Base-by-base conservation (phyloP, 2,113 vertebrate species). In the Crotophaga sulcirostris region DNA sequence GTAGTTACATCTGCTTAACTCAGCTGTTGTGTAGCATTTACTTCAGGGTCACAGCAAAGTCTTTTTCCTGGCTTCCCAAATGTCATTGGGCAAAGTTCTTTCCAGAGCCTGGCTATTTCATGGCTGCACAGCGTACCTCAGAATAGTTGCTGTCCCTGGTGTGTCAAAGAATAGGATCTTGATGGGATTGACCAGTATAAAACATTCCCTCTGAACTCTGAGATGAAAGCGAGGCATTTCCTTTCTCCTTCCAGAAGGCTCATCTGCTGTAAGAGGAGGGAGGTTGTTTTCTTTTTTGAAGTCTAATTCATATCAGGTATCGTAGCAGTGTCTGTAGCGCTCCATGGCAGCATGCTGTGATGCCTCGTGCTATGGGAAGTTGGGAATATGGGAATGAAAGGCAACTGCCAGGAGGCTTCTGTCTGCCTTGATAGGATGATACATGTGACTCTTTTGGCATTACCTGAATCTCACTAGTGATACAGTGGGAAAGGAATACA, bases 181-280 rank as follows among this genome's bases (percentile, higher is more conserved):
- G 70, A 24, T 87, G 73, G 84, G 59, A 85, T 12, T 85, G 92
- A 51, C 51, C 28, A 72, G 26, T 83, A 83, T 96, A 93, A 95
- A 91, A 47, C 90, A 95, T 96, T 97, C 95, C 68, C 38, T 97
- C 93, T 97, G 94, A 96, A 94, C 87, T 94, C 55, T 20, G 68
- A 94, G 94, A 96, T 95, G 85, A 96, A 96, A 96, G 93, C 7
- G 38, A 96, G 83, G 78, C 59, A 55, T 83, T 93, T 85, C 38
- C 51, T 83, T 87, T 87, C 79, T 73, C 78, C 56, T 90, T 91
- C 59, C 34, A 67, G 59, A 78, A 73, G 74, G 77, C 9, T 92
- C 34, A 31, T 80, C 49, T 92, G 52, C 79, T 84, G 6, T 54
- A 78, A 70, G 76, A 72, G 29, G 80, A 77, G 60, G 73, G 76